Base-by-base conservation (phyloP, 2,113 vertebrate species). In the Tragelaphus scriptus region DNA sequence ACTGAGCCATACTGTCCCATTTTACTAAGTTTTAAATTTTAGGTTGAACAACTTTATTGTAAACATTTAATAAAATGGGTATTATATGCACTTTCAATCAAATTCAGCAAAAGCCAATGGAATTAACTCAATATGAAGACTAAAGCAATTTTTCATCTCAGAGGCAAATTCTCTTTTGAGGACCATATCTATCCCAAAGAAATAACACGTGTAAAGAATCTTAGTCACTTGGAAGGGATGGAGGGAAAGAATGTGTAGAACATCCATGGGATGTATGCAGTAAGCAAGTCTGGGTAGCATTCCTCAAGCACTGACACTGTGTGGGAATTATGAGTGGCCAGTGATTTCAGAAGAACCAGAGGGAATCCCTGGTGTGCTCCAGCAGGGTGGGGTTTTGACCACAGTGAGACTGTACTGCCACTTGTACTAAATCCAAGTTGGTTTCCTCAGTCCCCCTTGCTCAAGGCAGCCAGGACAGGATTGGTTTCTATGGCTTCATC, bases 11-110 rank as follows among this genome's bases (percentile, higher is more conserved):
- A 23, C 1, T 82, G 15, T 17, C 5, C 21, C 88, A 88, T 80
- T 94, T 75, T 30, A 89, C 26, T 53, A 15, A 61, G 90, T 77
- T 94, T 96, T 61, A 75, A 89, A 88, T 90, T 88, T 90, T 86
- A 96, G 30, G 49, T 10, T 79, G 7, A 92, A 96, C 5, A 85
- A 77, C 26, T 94, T 68, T 88, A 44, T 51, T 77, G 36, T 56
- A 88, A 51, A 63, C 87, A 88, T 84, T 94, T 84, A 88, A 88
- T 92, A 71, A 94, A 91, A 81, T 68, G 51, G 28, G 58, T 71
- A 91, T 55, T 88, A 91, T n/a, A 87, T 15, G 7, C 25, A 59
- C 63, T 61, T 94, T 85, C 61, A 53, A 65, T 17, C 61, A 58
- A 58, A 23, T 81, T 86, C 51, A 59, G 61, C 89, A 92, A 55